Evolutionary conservation across 2,113 vertebrate genomes (phyloP).

Genomic region (Triplophysa dalaica): DNA sequence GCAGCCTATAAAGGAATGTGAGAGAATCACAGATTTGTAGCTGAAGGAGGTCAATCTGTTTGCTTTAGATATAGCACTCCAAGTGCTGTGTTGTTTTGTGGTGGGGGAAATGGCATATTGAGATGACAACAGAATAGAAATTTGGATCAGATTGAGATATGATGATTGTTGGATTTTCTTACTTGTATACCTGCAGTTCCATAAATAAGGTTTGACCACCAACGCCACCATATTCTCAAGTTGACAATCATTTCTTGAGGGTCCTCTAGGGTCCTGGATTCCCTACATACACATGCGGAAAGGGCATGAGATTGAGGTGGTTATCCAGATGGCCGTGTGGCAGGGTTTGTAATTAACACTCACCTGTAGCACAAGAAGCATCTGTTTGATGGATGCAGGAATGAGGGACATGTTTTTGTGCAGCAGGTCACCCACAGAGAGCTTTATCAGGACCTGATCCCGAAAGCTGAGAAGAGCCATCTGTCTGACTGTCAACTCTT

Average conservation of each 20-base stretch:
- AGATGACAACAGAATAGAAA: neutral
- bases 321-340: neutral
- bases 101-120: neutral
- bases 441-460: constrained; percentile 81
- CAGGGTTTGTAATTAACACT: neutral
- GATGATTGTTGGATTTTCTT: neutral
- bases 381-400: constrained; percentile 80
- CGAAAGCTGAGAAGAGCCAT: constrained; percentile 84
- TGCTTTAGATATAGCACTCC: neutral
- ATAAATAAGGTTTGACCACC: constrained; percentile 80
- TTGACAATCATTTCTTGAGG: constrained; percentile 75
- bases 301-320: neutral
- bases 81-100: neutral
- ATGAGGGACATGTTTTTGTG: constrained; percentile 60
- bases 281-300: constrained; percentile 66
- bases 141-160: neutral
- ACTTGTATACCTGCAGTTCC: constrained; percentile 57
- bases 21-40: neutral
- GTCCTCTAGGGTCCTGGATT: constrained; percentile 80
- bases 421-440: constrained; percentile 75
- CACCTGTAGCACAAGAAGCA: constrained; percentile 83
- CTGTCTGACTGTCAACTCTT: constrained; percentile 81
- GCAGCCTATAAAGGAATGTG: constrained; percentile 63
- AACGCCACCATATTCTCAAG: constrained; percentile 82
- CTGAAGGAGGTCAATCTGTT: neutral